Evolutionary conservation across 2,113 vertebrate species (phyloP), one percentile per base, ranked within the genome.

Genomic region (Dunckerocampus dactyliophorus): DNA sequence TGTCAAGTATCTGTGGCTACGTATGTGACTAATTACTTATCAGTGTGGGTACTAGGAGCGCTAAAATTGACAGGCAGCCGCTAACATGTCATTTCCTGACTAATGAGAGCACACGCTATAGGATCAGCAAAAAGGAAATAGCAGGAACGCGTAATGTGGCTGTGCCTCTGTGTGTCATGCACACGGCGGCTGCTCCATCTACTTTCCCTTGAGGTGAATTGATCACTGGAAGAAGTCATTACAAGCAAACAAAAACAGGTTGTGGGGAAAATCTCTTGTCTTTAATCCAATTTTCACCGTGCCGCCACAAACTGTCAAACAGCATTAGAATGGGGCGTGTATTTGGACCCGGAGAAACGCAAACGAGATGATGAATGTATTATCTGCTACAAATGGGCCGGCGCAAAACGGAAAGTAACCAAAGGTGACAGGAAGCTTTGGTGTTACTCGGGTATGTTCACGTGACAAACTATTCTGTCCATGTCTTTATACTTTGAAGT

Each of bases 171-270:
- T 50, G 31, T 10, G 80, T 88, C 89, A 89, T 85, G 90, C 79
- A 86, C 88, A 53, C 47, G 20, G 62, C 42, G 10, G 65, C 70
- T 15, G 67, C 49, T 78, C 63, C 76, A 87, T 84, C 74, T 68
- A 69, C 77, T 69, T 74, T 72, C 70, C 72, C 17, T 56, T 56
- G 37, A 69, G 69, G 46, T 75, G 65, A 80, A 89, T 86, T 76
- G 82, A 85, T 87, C 77, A 57, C 47, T 57, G 52, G 74, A 47
- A 70, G 50, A 62, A 75, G 61, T 15, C 64, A 86, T 87, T 71
- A 83, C 65, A 62, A 77, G 78, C 71, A 84, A 88, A 82, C 76
- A 69, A 74, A 84, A 88, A 81, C 80, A 71, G 69, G 69, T 65
- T 67, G 75, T 68, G 53, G 58, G 70, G 62, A 43, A 56, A 45